Percentiles rank a stretch among this genome's conserved stretches.
Conservation (phyloP, 2,797 vertebrate species). For the Octomys mimax region DNA sequence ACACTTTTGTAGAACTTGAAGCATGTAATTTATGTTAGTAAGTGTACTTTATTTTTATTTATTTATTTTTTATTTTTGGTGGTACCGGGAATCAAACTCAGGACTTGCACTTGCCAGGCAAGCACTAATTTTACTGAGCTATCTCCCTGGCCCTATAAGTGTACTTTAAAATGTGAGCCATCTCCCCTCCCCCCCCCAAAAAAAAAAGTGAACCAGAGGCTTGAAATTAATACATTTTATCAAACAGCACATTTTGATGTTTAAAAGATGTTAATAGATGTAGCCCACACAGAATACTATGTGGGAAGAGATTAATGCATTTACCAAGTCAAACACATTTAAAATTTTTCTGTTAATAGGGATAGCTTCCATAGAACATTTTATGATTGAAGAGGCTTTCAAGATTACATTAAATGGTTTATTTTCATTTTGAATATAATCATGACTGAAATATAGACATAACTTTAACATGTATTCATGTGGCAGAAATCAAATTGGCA, state of each 20-base stretch:
- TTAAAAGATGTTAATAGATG: background rate
- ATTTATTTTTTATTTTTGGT: too few relatives aligned
- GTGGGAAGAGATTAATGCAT: background rate
- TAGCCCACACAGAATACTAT: background rate
- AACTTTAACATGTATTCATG: background rate
- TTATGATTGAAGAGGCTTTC: slow-evolving; percentile 12
- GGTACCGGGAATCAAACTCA: too few relatives aligned
- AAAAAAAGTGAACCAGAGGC: background rate
- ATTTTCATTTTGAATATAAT: slow-evolving; percentile 57
- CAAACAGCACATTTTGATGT: background rate
- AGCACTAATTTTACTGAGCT: too few relatives aligned
- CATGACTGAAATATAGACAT: background rate
- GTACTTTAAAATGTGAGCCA: slow-evolving; percentile 19
- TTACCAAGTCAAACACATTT: background rate
- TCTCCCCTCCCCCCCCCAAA: too few relatives aligned
- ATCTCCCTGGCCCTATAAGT: too few relatives aligned
- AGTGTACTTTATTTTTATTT: too few relatives aligned
- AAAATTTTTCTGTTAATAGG: background rate
- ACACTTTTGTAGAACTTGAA: slow-evolving; percentile 9
- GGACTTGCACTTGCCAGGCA: too few relatives aligned
- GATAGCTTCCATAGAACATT: background rate
- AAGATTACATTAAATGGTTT: slow-evolving; percentile 36
- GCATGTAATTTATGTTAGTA: background rate
- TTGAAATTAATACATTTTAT: background rate
- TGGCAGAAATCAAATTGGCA: slow-evolving; percentile 58